These are phyloP conservation scores for Amblyopsis rosae DNA, from an alignment of 2,113 vertebrate species.

Conservation along the genomic window DNA sequence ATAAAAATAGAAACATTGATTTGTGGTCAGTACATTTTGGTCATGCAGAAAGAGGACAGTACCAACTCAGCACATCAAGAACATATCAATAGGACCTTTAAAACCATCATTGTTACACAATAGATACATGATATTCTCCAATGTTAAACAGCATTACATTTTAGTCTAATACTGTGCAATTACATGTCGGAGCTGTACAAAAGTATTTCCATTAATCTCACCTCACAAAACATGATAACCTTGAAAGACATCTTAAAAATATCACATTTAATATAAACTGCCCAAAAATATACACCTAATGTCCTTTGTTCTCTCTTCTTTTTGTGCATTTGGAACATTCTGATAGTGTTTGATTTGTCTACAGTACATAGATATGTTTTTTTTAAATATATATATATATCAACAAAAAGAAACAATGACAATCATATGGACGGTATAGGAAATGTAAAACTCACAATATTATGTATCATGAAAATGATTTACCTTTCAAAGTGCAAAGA, in stretches of 20 bases:
- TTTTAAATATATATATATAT: slow-evolving; percentile 30
- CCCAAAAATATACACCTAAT: slow-evolving; percentile 63
- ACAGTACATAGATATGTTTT: slow-evolving; percentile 40
- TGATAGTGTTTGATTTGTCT: slow-evolving; percentile 55
- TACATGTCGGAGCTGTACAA: slow-evolving; percentile 68
- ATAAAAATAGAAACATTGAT: slow-evolving; percentile 60
- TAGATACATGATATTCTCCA: slow-evolving; percentile 68
- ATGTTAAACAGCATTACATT: slow-evolving; percentile 63
- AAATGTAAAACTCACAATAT: slow-evolving; percentile 38
- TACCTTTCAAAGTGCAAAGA: slow-evolving; percentile 77
- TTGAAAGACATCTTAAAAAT: slow-evolving; percentile 61
- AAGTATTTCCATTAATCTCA: slow-evolving; percentile 58
- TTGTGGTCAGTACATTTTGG: slow-evolving; percentile 67
- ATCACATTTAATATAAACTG: slow-evolving; percentile 53
- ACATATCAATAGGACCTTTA: slow-evolving; percentile 55
- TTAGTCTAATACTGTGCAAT: slow-evolving; percentile 81
- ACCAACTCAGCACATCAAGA: slow-evolving; percentile 65
- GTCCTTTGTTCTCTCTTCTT: slow-evolving; percentile 63
- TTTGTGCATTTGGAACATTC: slow-evolving; percentile 79
- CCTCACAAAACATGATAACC: slow-evolving; percentile 56
- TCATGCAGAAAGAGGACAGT: slow-evolving; percentile 74
- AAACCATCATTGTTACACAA: slow-evolving; percentile 54
- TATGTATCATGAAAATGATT: slow-evolving; percentile 51
- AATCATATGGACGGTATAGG: slow-evolving; percentile 31
- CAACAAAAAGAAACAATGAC: slow-evolving; percentile 45